These are phyloP conservation scores for Oppia nitens DNA, from an alignment of 1,140 invertebrate genomes.

Conservation along the genomic window DNA sequence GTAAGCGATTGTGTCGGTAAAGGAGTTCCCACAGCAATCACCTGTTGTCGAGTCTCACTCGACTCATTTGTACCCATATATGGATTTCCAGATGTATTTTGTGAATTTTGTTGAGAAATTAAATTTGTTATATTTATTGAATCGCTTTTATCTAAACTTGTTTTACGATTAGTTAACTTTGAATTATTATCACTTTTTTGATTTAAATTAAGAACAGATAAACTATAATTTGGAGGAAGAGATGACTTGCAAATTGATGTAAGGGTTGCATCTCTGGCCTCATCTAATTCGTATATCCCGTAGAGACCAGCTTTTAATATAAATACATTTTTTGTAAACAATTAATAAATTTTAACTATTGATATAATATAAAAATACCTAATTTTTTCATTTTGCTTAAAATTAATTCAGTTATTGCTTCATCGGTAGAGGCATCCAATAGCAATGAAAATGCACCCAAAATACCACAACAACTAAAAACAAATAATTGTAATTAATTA, in stretches of 20 bases:
- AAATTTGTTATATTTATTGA: conserved; percentile 7
- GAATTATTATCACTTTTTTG: neutral
- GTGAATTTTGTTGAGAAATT: conserved; percentile 5
- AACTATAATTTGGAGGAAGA: conserved; percentile 69
- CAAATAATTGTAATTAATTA: conserved; percentile 50
- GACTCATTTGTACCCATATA: neutral
- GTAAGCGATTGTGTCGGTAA: conserved; percentile 55
- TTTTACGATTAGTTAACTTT: neutral
- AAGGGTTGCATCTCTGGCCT: conserved; percentile 74
- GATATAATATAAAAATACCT: neutral
- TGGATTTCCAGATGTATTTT: neutral
- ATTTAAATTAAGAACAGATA: neutral
- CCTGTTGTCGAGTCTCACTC: conserved; percentile 58
- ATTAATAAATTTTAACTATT: conserved; percentile 45
- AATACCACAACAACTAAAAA: conserved; percentile 87
- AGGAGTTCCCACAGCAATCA: conserved; percentile 75
- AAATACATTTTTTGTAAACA: no score
- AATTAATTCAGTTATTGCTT: conserved; percentile 67
- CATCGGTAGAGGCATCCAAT: conserved; percentile 85
- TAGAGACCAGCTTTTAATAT: conserved; percentile 37
- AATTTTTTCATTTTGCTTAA: conserved; percentile 68
- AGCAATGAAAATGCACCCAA: conserved; percentile 74
- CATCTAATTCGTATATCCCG: conserved; percentile 49
- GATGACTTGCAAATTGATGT: conserved; percentile 85
- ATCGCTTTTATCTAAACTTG: neutral